These are phyloP conservation scores for Sebastes schlegelii DNA, from an alignment of 2,113 vertebrate species.

Conservation along the genomic window DNA sequence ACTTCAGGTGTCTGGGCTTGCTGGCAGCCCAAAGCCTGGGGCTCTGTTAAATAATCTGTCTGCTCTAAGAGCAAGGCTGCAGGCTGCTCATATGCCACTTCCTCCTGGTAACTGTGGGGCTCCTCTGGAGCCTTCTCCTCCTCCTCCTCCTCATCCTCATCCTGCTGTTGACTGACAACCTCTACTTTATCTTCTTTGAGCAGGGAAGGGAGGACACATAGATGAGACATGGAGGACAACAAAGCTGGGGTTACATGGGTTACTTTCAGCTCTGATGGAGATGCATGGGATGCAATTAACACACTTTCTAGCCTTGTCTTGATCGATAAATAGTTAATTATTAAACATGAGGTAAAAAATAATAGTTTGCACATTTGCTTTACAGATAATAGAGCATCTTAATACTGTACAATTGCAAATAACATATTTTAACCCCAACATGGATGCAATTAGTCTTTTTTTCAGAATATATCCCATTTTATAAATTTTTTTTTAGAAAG, in stretches of 20 bases:
- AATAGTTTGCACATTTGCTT: too few relatives aligned
- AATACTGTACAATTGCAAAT: background rate
- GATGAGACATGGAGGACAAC: conserved; percentile 70
- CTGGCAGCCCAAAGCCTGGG: conserved; percentile 71
- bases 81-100: conserved; percentile 66
- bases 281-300: conserved; percentile 60
- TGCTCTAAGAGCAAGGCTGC: conserved; percentile 69
- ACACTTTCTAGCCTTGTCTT: background rate
- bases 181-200: conserved; percentile 72
- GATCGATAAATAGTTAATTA: background rate
- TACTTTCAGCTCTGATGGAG: conserved; percentile 78
- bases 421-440: background rate
- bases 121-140: conserved; percentile 64
- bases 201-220: conserved; percentile 44
- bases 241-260: conserved; percentile 54
- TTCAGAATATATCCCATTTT: background rate
- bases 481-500: background rate
- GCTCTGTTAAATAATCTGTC: conserved; percentile 68
- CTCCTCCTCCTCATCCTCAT: conserved; percentile 54
- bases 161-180: conserved; percentile 67
- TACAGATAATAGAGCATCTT: background rate
- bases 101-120: conserved; percentile 57
- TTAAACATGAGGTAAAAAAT: background rate
- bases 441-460: background rate
- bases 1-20: conserved; percentile 65